A percentile compares a stretch with the other conserved stretches of the same genome.
Conservation (phyloP, 92 coral and sea anemone species). For the Hydrozoanthus gracilis region DNA sequence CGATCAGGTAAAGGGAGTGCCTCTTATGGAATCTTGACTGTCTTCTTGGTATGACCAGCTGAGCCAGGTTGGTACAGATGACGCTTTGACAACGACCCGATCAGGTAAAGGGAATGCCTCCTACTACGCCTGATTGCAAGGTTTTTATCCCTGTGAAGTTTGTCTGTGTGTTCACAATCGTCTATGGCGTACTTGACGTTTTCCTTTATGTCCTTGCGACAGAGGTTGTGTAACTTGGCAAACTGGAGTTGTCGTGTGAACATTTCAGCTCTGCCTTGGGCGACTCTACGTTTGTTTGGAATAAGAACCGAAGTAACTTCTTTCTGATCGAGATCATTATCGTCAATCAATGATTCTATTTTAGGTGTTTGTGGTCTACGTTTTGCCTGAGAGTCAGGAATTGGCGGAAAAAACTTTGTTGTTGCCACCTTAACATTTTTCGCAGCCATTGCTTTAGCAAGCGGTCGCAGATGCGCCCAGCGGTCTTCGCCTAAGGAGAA, state of each 20-base stretch:
- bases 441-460: slow-evolving; percentile 5
- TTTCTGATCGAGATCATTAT: slow-evolving; percentile 43
- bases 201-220: slow-evolving; percentile 54
- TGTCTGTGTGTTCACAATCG: slow-evolving; percentile 28
- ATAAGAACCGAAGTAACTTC: slow-evolving; percentile 48
- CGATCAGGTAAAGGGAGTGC: too few relatives aligned
- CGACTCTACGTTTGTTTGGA: slow-evolving; percentile 73
- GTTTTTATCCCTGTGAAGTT: slow-evolving; percentile 27
- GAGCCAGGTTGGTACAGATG: slow-evolving; percentile 54
- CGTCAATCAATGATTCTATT: slow-evolving; percentile 34
- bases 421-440: slow-evolving; percentile 39
- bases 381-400: slow-evolving; percentile 70
- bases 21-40: too few relatives aligned
- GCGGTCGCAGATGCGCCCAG: slow-evolving; percentile 29
- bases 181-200: slow-evolving; percentile 46
- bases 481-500: slow-evolving; percentile 10
- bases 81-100: slow-evolving; percentile 78
- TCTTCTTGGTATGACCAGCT: not conserved
- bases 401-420: slow-evolving; percentile 72
- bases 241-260: slow-evolving; percentile 73
- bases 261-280: slow-evolving; percentile 56
- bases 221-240: slow-evolving; percentile 63
- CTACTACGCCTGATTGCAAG: slow-evolving; percentile 20
- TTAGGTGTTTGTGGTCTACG: slow-evolving; percentile 60
- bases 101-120: slow-evolving; percentile 49